A percentile compares a stretch with the other conserved stretches of the same genome.
Evolutionary conservation across 92 coral and sea anemone species (phyloP).

Genomic region (Blastomussa wellsi): DNA sequence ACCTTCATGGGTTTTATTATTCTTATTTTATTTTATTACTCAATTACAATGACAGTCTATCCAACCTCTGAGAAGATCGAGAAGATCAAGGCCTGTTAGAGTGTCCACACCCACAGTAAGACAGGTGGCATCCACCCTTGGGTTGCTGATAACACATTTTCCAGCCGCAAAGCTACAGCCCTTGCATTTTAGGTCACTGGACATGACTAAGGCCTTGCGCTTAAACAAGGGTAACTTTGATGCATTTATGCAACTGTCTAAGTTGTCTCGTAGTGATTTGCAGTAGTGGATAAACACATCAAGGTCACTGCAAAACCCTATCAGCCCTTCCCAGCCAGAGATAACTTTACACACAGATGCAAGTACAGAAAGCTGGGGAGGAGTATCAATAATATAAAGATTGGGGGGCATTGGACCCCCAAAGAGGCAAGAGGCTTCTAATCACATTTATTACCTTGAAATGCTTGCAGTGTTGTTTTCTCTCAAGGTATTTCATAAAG

Average conservation of each 20-base stretch:
- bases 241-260: background rate
- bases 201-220: conserved; percentile 17
- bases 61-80: background rate
- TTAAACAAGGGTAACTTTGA: conserved; percentile 43
- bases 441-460: conserved; percentile 20
- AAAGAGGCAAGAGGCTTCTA: conserved; percentile 3
- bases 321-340: conserved; percentile 32
- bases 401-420: conserved; percentile 48
- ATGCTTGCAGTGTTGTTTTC: conserved; percentile 37
- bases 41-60: conserved; percentile 36
- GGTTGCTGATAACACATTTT: conserved; percentile 32
- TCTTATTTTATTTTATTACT: conserved; percentile 11
- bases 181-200: background rate
- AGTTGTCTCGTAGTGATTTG: background rate
- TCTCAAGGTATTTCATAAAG: conserved; percentile 13
- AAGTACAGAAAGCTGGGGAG: conserved; percentile 51
- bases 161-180: conserved; percentile 14
- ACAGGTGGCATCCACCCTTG: conserved; percentile 32
- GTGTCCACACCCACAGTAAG: conserved; percentile 6
- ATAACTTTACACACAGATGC: conserved; percentile 46
- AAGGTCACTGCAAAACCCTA: conserved; percentile 23
- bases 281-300: conserved; percentile 55
- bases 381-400: conserved; percentile 19
- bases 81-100: conserved; percentile 16
- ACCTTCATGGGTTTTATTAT: conserved; percentile 35